phyloP scores from a whole-genome alignment of 2,113 vertebrate species.

The Percina caprodes region DNA sequence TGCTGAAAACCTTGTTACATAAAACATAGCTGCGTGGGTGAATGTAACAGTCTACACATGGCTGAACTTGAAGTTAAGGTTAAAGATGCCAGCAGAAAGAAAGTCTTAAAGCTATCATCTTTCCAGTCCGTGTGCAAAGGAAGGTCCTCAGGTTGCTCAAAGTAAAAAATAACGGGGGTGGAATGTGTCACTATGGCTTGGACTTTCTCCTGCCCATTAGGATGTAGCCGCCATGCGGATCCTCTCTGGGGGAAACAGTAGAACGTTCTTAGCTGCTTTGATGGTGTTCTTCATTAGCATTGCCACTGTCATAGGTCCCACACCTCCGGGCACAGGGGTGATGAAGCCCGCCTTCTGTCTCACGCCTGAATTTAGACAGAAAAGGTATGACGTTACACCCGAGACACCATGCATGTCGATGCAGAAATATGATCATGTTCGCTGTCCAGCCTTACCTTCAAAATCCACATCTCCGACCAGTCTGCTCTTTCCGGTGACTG shows the following conservation, averaged over 20 bases:
- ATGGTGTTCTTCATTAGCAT: slow-evolving; percentile 99
- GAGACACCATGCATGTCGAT: background rate
- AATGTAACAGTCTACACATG: slow-evolving; percentile 72
- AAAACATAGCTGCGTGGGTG: slow-evolving; percentile 47
- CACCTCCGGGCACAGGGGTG: slow-evolving; percentile 95
- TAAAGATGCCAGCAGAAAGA: slow-evolving; percentile 25
- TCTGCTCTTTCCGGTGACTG: slow-evolving; percentile 87
- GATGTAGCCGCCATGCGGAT: slow-evolving; percentile 85
- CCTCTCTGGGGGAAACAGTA: slow-evolving; percentile 84
- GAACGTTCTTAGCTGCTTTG: slow-evolving; percentile 93
- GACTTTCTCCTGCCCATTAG: slow-evolving; percentile 14
- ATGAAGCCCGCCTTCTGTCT: slow-evolving; percentile 95
- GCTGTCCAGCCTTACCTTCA: slow-evolving; percentile 85
- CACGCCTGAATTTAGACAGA: slow-evolving; percentile 83
- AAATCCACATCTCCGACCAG: slow-evolving; percentile 98
- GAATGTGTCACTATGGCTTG: slow-evolving; percentile 70
- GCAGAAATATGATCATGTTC: background rate
- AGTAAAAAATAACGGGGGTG: slow-evolving; percentile 44
- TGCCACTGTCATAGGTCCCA: slow-evolving; percentile 98
- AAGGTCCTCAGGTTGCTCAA: slow-evolving; percentile 38
- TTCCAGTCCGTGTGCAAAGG: slow-evolving; percentile 72
- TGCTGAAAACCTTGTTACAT: slow-evolving; percentile 43
- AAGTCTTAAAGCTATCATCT: slow-evolving; percentile 77
- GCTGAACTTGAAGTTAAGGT: slow-evolving; percentile 33
- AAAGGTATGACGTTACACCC: background rate